Evolutionary conservation across 1,140 invertebrate species (phyloP), one percentile per base, ranked within the genome.

Genomic region (Trichomalopsis sarcophagae): DNA sequence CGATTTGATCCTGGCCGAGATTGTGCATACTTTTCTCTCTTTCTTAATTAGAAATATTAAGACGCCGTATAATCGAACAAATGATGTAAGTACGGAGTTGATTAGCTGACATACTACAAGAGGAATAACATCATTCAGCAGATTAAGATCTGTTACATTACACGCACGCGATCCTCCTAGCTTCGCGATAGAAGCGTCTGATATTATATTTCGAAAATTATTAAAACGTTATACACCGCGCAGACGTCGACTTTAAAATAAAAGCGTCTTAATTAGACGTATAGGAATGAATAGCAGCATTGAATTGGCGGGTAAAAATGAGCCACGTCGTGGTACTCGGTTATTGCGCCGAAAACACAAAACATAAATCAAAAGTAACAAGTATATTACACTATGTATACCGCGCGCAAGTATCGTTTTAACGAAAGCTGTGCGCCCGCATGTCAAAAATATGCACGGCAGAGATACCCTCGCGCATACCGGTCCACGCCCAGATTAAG

Each of bases 1-100:
- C 76, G 76, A 78, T 78, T 78, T n/a, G 76, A 78, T 50, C 47
- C 47, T 13, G 21, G 21, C 17, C 9, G 76, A 78, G 76, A 78
- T 78, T 55, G 21, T 17, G 33, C 74, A 14, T 36, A 33, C n/a
- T 76, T 76, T 76, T 76, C n/a, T 50, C 80, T 50, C 23, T 62
- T 82, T 73, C 9, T 44, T 66, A 73, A 73, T 81, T 71, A 71
- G n/a, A 81, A 81, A 50, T 81, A 73, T 81, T 81, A 73, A 47
- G 79, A 50, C 23, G 40, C 36, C 11, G 17, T 50, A n/a, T n/a
- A 62, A 80, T 68, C 36, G 62, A 68, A 27, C 23, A 80, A 68
- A 44, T 21, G 66, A 44, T 69, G 33, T 14, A 44, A 80, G 62
- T 69, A 66, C 55, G 44, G 66, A 44, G 17, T 68, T 62, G n/a